Base-by-base conservation (phyloP, 2,113 vertebrate species). In the Meles meles region DNA sequence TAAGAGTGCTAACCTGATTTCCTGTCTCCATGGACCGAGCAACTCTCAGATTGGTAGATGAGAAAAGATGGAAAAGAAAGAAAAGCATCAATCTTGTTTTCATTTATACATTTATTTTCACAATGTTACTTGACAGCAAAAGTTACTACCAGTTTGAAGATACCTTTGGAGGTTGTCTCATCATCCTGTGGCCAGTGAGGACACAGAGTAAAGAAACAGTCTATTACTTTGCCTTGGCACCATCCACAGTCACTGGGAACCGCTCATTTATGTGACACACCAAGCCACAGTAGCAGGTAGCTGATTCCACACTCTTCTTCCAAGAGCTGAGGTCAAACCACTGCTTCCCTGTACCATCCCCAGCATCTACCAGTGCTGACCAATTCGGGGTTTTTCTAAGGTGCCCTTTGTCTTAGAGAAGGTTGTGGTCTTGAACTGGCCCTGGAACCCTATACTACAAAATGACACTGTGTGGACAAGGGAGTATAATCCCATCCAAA, bases 1-100 rank as follows among this genome's bases (percentile, higher is more conserved):
- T n/a, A 90, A 93, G 93, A 97, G 97, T 55, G 97, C 98, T 96
- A 93, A 67, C 94, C 97, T 93, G 98, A 98, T 98, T 98, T 98
- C 96, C 96, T 98, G 97, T 98, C 98, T 97, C 97, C 88, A 65
- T 87, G 80, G 95, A 96, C 83, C 44, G 1, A 96, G 96, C 93
- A 80, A 82, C 90, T 96, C 96, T 92, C 93, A 95, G 98, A 97
- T 97, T 97, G 90, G 86, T 23, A 3, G 89, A 97, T 52, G 83
- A 89, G 98, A 93, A 85, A 69, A 92, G 96, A 94, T 37, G 74
- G 57, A 83, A 93, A 86, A 88, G 96, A 97, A 81, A 25, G 71
- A 96, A 93, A 97, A 93, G 93, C 80, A 57, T 77, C 74, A 42
- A 44, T 86, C 81, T 90, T 72, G 17, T 90, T 83, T 90, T 63